Evolutionary conservation across 2,797 vertebrate species (phyloP).

Genomic region (Myotis planiceps): DNA sequence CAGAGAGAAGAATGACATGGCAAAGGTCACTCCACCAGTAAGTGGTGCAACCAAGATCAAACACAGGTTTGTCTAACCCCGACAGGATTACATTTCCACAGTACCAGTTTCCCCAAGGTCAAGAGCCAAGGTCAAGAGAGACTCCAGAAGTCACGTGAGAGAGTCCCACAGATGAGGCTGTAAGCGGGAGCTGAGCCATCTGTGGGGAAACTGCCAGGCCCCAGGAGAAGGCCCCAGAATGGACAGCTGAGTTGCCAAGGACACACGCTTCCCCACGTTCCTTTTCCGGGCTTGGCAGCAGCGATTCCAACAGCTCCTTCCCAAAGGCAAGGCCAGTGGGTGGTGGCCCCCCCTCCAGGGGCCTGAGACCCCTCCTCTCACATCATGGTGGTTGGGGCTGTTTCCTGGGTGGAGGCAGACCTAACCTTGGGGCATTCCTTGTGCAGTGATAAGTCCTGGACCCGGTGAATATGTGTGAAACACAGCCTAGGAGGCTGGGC

Average conservation of each 20-base stretch:
- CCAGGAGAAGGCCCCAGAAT: background rate
- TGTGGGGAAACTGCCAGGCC: background rate
- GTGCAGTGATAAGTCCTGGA: background rate
- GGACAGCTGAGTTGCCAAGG: background rate
- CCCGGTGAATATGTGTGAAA: background rate
- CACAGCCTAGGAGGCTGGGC: background rate
- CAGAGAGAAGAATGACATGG: background rate
- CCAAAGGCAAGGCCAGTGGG: background rate
- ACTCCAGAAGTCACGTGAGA: background rate
- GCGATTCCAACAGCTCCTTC: background rate
- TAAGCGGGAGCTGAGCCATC: background rate
- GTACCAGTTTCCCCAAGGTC: background rate
- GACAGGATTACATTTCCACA: background rate
- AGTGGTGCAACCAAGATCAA: background rate
- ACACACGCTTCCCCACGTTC: background rate
- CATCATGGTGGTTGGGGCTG: background rate
- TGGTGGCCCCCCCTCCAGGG: background rate
- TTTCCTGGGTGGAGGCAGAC: background rate
- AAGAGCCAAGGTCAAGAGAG: background rate
- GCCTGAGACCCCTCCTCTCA: background rate
- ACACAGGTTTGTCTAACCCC: background rate
- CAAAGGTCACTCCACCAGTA: background rate
- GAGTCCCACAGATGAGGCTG: background rate
- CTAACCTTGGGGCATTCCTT: background rate
- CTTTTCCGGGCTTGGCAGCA: background rate